A percentile compares a stretch with the other conserved stretches of the same genome.
Evolutionary conservation across 2,888 invertebrate species (phyloP).

Genomic region (Schizaphis graminum): DNA sequence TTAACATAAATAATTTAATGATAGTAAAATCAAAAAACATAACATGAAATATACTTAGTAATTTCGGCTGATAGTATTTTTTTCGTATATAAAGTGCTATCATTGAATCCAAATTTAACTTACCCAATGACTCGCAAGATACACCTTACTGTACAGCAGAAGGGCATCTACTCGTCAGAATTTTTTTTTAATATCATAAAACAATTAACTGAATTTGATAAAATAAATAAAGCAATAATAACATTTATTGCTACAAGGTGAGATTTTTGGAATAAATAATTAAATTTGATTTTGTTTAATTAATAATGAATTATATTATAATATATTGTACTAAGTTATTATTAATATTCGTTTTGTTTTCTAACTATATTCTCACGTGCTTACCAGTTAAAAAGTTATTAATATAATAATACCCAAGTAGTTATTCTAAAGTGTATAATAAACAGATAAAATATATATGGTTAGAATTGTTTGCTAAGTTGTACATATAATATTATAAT

Average conservation of each 20-base stretch:
- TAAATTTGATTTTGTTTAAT: background rate
- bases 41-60: too few relatives aligned
- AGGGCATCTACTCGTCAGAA: too few relatives aligned
- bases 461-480: background rate
- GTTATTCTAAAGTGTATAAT: too few relatives aligned
- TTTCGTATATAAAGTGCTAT: too few relatives aligned
- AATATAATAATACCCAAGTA: background rate
- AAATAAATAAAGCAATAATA: background rate
- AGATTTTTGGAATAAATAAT: background rate
- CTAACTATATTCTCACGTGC: background rate
- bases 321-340: background rate
- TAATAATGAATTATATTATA: background rate
- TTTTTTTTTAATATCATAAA: background rate
- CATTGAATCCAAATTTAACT: too few relatives aligned
- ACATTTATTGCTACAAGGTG: background rate
- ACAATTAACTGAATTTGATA: background rate
- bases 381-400: background rate
- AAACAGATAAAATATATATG: too few relatives aligned
- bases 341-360: background rate
- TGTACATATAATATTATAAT: background rate
- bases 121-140: too few relatives aligned
- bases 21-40: too few relatives aligned
- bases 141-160: too few relatives aligned
- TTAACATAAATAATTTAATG: too few relatives aligned
- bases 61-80: too few relatives aligned